A percentile compares a stretch with the other conserved stretches of the same genome.
phyloP scores from a whole-genome alignment of 2,888 invertebrate genomes.

The Brachycybe producta region DNA sequence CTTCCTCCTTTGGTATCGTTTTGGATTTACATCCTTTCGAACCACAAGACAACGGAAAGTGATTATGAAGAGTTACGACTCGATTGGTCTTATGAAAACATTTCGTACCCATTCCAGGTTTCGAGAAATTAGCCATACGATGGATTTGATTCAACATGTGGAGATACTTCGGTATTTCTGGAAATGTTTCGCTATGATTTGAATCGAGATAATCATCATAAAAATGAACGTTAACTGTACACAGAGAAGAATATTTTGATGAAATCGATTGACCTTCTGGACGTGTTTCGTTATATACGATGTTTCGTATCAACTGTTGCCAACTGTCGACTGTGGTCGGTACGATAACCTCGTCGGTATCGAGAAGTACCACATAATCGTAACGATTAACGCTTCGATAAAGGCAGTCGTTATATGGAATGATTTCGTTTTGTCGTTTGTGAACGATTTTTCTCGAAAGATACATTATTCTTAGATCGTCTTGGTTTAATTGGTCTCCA shows the following conservation, averaged over 20 bases:
- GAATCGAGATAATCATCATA: slow-evolving; percentile 65
- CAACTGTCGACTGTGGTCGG: slow-evolving; percentile 48
- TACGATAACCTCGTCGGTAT: slow-evolving; percentile 91
- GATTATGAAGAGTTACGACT: slow-evolving; percentile 79
- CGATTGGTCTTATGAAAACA: slow-evolving; percentile 86
- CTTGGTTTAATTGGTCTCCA: slow-evolving; percentile 79
- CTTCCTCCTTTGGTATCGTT: not conserved
- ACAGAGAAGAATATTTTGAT: slow-evolving; percentile 71
- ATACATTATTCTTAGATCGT: slow-evolving; percentile 75
- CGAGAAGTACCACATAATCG: slow-evolving; percentile 73
- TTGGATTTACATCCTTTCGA: not conserved
- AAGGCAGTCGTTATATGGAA: slow-evolving; percentile 91
- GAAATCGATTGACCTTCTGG: too few relatives aligned
- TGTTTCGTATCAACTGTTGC: too few relatives aligned
- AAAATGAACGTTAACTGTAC: slow-evolving; percentile 83
- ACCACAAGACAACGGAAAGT: slow-evolving; percentile 77
- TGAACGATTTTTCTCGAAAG: slow-evolving; percentile 80
- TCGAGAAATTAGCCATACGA: slow-evolving; percentile 77
- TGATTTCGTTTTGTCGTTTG: slow-evolving; percentile 85
- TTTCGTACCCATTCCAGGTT: slow-evolving; percentile 83
- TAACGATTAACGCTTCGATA: slow-evolving; percentile 84
- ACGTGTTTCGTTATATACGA: too few relatives aligned
- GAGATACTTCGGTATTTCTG: slow-evolving; percentile 25
- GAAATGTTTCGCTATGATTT: slow-evolving; percentile 22
- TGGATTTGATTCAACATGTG: slow-evolving; percentile 59